Percentiles rank a stretch among this genome's conserved stretches.
Evolutionary conservation across 2,113 vertebrate genomes (phyloP).

Genomic region (Dromiciops gliroides): DNA sequence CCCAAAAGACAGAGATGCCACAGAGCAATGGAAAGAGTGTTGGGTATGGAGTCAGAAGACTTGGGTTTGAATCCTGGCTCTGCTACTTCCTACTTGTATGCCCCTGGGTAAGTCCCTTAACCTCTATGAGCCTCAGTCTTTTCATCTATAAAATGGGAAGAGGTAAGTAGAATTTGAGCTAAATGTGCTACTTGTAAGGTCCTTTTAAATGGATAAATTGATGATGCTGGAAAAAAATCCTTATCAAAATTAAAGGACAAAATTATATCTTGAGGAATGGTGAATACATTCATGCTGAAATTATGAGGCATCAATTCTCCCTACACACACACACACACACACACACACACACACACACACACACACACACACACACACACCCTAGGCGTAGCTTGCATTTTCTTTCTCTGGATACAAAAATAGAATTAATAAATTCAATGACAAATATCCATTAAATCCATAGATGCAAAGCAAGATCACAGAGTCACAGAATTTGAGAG

Average conservation of each 20-base stretch:
- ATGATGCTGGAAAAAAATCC: background rate
- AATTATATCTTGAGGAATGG: background rate
- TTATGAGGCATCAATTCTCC: too few species aligned
- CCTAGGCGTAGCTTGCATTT: too few species aligned
- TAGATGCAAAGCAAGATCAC: background rate
- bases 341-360: background rate
- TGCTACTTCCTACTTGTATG: background rate
- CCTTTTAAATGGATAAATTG: background rate
- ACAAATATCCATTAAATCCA: background rate
- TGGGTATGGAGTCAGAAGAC: background rate
- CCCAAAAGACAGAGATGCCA: background rate
- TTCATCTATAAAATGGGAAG: background rate
- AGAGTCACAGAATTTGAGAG: background rate
- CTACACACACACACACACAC: too few species aligned
- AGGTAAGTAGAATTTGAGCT: background rate
- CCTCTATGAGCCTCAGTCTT: background rate
- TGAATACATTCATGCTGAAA: too few species aligned
- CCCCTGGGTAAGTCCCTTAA: background rate
- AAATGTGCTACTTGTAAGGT: background rate
- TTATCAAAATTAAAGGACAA: background rate
- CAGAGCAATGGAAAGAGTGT: background rate
- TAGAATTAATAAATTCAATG: background rate
- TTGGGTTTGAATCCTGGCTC: background rate
- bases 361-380: background rate
- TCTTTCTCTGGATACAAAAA: background rate